Conservation (phyloP, 1,140 invertebrate genomes). For the Dendrolimus punctatus region DNA sequence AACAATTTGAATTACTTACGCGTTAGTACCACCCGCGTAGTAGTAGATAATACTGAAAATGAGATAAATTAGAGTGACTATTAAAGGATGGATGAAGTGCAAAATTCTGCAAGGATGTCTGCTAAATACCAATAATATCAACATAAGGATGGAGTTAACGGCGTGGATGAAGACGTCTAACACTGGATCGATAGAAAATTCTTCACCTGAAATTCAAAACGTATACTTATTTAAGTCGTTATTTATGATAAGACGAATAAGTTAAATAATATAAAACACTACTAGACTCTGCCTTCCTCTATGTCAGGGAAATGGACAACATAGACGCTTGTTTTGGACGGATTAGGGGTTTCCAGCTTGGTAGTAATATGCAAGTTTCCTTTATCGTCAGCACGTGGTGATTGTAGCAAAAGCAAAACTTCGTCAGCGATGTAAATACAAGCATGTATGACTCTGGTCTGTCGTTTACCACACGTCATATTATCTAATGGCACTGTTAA, state of each 20-base stretch:
- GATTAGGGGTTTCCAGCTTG: too few species aligned
- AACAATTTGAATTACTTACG: slow-evolving; percentile 51
- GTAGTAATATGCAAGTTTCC: too few species aligned
- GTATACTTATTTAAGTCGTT: slow-evolving; percentile 2
- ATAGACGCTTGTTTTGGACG: too few species aligned
- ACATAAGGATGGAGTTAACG: slow-evolving; percentile 81
- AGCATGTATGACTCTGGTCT: too few species aligned
- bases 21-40: slow-evolving; percentile 78
- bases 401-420: too few species aligned
- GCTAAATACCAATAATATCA: slow-evolving; percentile 79
- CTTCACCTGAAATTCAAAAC: slow-evolving; percentile 12
- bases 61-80: slow-evolving; percentile 75
- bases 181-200: slow-evolving; percentile 27
- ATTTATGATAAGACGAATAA: background rate
- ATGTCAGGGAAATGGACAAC: too few species aligned
- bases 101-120: slow-evolving; percentile 77
- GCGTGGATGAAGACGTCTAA: slow-evolving; percentile 73
- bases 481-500: too few species aligned
- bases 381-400: too few species aligned
- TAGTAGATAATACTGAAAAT: slow-evolving; percentile 83
- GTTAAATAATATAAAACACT: too few species aligned
- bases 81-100: slow-evolving; percentile 78
- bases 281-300: too few species aligned
- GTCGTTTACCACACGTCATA: too few species aligned
- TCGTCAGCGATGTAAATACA: too few species aligned